Base-by-base conservation (phyloP, 2,113 vertebrate species). In the Thoracochromis brauschi region DNA sequence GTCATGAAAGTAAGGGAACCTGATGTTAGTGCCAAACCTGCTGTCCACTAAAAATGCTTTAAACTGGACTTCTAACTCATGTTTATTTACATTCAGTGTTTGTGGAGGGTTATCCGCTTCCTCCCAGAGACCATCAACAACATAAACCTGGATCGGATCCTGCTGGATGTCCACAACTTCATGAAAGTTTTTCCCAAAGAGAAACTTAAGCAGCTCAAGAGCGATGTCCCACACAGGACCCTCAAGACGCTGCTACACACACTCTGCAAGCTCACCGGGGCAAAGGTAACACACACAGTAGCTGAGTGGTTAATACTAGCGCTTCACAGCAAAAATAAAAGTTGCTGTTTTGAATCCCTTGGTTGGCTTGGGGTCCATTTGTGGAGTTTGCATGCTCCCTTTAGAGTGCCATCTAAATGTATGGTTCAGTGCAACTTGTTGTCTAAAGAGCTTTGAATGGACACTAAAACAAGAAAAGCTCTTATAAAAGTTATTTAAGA, bases 161-260 rank as follows among this genome's bases (percentile, higher is more conserved):
- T 99, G 8, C 95, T 99, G 87, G 98, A 99, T 33, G 97, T 99
- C 47, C 99, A 99, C 93, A 97, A 98, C 92, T 98, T 99, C 93
- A 98, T 99, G 98, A 99, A 98, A 89, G 97, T 98, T 81, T 99
- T 99, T 89, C 98, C 99, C 81, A 99, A 98, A 95, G 99, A 99
- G 90, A 99, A 99, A 85, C 96, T 99, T 38, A 99, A 99, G 90
- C 98, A 99, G 55, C 97, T 98, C 47, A 99, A 99, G 95, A 98
- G 97, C 13, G 98, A 99, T 33, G 96, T 99, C 71, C 98, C 99
- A 2, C 98, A 99, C 95, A 96, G 98, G 92, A 99, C 99, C 7
- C 84, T 99, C 45, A 99, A 99, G 94, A 99, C 98, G 0, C 95
- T 99, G 40, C 93, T 99, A 71, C 98, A 99, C 90, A 98, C 98